Base-by-base conservation (phyloP, 2,797 vertebrate genomes). In the Paratrypauchen microcephalus region DNA sequence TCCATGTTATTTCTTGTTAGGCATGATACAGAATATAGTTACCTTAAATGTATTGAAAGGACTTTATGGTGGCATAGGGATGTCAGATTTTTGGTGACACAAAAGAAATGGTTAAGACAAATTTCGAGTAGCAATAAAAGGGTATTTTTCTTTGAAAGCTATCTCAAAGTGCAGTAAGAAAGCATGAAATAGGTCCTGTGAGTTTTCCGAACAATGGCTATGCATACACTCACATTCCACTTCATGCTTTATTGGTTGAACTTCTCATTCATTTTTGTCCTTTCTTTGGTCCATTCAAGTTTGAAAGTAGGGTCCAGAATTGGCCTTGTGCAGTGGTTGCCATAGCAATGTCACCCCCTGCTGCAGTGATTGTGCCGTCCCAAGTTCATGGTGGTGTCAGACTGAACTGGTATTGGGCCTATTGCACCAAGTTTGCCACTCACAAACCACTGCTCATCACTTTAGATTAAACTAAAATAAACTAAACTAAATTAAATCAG, bases 1-100 rank as follows among this genome's bases (percentile, higher is more conserved):
- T 82, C 56, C 41, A 78, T 91, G 88, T 86, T 83, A 89, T 92
- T 88, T 86, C 52, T 88, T 69, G 56, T 24, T 74, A 86, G 82
- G 80, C 71, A 36, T 56, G 73, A 83, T 72, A 62, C 62, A 79
- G 73, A 83, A 80, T 66, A 77, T 83, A 74, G 77, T 77, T 73
- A 76, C 69, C 87, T 86, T 81, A 75, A 73, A 77, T 72, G 72
- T 72, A 61, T 50, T 74, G 23, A 54, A 76, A 74, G 16, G 71
- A 77, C 15, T 52, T 0, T 64, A 21, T 73, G 56, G 69, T 56
- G 39, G 41, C 21, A 58, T 63, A 4, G 57, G 8, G 56, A 66
- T 62, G 56, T 21, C 19, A 18, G 66, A 48, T 68, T 39, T 23
- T 41, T 24, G 6, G 60, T 45, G 60, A 24, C 2, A 47, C 16